Evolutionary conservation across 2,797 vertebrate genomes (phyloP).

Genomic region (Loriculus beryllinus): DNA sequence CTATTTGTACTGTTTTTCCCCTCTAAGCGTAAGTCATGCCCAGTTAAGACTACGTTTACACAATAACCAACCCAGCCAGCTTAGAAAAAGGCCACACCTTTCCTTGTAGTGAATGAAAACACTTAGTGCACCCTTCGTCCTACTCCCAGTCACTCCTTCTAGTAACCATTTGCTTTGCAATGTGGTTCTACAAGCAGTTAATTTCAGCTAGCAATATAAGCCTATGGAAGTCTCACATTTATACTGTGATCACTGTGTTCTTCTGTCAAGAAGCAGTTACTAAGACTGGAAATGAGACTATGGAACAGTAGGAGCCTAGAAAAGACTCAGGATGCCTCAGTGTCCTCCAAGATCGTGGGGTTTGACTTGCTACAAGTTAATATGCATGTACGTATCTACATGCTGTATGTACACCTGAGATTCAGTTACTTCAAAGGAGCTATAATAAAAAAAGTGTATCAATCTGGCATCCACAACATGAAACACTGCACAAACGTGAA

Average conservation of each 20-base stretch:
- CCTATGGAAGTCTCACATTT: neutral
- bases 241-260: neutral
- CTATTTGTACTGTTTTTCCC: neutral
- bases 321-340: neutral
- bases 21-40: neutral
- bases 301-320: neutral
- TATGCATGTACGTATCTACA: neutral
- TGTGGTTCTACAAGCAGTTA: neutral
- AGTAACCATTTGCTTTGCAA: neutral
- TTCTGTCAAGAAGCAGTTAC: neutral
- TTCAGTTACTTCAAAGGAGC: neutral
- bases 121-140: neutral
- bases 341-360: neutral
- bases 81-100: neutral
- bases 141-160: neutral
- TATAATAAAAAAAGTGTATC: neutral
- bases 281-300: neutral
- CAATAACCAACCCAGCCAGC: neutral
- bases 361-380: neutral
- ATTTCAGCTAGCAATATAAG: neutral
- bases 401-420: neutral
- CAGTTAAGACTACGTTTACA: neutral
- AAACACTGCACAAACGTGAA: neutral
- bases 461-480: neutral
- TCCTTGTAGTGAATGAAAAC: neutral